These are phyloP conservation scores for Spialia ferax DNA, from an alignment of 2,888 invertebrate species.

Conservation along the genomic window DNA sequence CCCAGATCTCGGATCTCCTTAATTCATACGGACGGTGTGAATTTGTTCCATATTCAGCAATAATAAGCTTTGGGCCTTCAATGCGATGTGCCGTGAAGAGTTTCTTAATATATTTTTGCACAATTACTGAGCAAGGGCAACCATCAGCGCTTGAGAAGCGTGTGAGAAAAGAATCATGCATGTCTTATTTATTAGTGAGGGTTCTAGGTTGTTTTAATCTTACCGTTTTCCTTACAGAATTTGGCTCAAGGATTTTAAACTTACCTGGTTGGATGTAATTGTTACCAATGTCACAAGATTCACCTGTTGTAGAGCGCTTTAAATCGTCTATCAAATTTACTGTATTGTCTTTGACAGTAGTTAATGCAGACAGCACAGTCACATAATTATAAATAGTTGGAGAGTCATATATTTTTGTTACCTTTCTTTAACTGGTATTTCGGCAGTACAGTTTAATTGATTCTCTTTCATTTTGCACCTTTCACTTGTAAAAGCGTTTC, in stretches of 20 bases:
- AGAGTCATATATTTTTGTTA: neutral
- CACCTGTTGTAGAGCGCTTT: too few relatives aligned
- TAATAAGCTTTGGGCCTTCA: constrained; percentile 30
- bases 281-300: constrained; percentile 5
- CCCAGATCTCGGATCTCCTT: constrained; percentile 49
- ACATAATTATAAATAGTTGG: neutral
- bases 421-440: neutral
- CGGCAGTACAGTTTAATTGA: neutral
- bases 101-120: constrained; percentile 30
- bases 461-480: constrained; percentile 11
- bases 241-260: neutral
- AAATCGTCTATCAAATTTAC: neutral
- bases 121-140: constrained; percentile 9
- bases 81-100: constrained; percentile 25
- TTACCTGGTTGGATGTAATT: neutral
- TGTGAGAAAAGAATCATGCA: constrained; percentile 6
- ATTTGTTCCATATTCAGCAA: constrained; percentile 40
- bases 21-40: constrained; percentile 44
- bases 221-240: constrained; percentile 1
- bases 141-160: constrained; percentile 12
- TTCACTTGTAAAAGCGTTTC: constrained; percentile 7
- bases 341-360: neutral
- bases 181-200: constrained; percentile 2
- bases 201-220: neutral
- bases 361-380: neutral